These are phyloP conservation scores for Polypterus bichir DNA, from an alignment of 2,113 vertebrate genomes.

Conservation along the genomic window DNA sequence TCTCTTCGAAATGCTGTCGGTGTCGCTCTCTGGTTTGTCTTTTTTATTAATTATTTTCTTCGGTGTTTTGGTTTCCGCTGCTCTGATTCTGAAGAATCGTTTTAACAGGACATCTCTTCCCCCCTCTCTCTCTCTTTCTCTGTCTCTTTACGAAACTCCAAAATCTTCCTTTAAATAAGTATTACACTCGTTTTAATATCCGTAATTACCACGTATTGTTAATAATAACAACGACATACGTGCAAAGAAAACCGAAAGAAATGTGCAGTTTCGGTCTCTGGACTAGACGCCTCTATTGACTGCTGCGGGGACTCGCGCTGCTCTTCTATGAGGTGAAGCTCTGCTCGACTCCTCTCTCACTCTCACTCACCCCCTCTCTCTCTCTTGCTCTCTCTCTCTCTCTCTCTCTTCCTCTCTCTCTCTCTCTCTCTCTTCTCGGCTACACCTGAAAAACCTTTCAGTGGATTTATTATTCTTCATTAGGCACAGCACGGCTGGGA, in stretches of 20 bases:
- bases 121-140: too few relatives aligned
- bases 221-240: conserved; percentile 13
- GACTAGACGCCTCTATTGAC: conserved; percentile 37
- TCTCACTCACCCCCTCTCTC: conserved; percentile 36
- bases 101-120: too few relatives aligned
- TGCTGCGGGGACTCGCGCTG: conserved; percentile 58
- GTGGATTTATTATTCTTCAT: conserved; percentile 67
- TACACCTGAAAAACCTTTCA: conserved; percentile 52
- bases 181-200: too few relatives aligned
- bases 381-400: conserved; percentile 18
- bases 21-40: too few relatives aligned
- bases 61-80: too few relatives aligned
- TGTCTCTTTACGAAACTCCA: too few relatives aligned
- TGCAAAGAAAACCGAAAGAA: conserved; percentile 30
- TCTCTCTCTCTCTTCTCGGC: conserved; percentile 27
- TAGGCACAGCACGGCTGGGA: conserved; percentile 49
- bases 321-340: conserved; percentile 42
- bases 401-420: conserved; percentile 8
- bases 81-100: too few relatives aligned
- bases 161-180: too few relatives aligned
- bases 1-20: too few relatives aligned
- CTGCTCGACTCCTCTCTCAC: conserved; percentile 30
- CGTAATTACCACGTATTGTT: too few relatives aligned
- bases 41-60: too few relatives aligned
- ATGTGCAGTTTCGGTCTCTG: conserved; percentile 39